phyloP scores from a whole-genome alignment of 2,888 invertebrate genomes.

The Amphipyra tragopoginis region DNA sequence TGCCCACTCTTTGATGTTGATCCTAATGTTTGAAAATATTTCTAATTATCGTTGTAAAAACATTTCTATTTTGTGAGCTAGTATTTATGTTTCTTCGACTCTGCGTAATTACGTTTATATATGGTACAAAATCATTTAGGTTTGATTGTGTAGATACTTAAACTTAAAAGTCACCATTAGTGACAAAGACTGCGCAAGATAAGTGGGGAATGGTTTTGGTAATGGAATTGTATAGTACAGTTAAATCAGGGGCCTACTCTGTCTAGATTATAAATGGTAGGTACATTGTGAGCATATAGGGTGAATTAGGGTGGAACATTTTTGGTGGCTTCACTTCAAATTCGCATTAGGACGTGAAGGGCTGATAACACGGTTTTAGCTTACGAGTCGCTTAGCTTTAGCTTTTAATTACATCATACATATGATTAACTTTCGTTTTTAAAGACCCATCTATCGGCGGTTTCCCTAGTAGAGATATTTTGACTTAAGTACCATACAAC shows the following conservation, averaged over 20 bases:
- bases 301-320: conserved; percentile 21
- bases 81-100: too few relatives aligned
- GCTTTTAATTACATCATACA: too few relatives aligned
- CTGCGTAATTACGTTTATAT: neutral
- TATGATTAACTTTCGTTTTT: too few relatives aligned
- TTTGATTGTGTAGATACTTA: conserved; percentile 18
- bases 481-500: too few relatives aligned
- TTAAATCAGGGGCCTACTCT: conserved; percentile 24
- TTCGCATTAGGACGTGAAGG: neutral
- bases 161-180: conserved; percentile 45
- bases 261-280: conserved; percentile 24
- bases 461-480: too few relatives aligned
- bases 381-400: too few relatives aligned
- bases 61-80: too few relatives aligned
- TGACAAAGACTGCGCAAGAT: conserved; percentile 51
- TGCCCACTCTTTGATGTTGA: neutral
- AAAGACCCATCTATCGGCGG: too few relatives aligned
- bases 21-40: neutral
- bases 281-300: conserved; percentile 34
- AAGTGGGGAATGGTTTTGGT: conserved; percentile 38
- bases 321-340: neutral
- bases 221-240: conserved; percentile 27
- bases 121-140: conserved; percentile 10
- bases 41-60: neutral
- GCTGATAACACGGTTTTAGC: neutral